Base-by-base conservation (phyloP, 2,888 invertebrate species). In the Ceraclea dissimilis region DNA sequence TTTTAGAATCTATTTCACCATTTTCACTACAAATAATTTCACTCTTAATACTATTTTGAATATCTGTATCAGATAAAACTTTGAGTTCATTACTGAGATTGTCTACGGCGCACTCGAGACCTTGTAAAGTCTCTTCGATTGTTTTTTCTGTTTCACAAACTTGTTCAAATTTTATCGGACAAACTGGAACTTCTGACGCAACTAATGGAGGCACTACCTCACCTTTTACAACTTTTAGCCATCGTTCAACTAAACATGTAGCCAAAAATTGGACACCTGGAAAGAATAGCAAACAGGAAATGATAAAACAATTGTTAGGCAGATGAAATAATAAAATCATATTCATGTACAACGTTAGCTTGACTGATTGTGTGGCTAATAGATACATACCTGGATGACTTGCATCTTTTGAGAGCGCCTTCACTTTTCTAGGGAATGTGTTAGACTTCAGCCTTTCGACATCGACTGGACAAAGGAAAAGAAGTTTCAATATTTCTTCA, bases 381-480 rank as follows among this genome's bases (percentile, higher is more conserved):
- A n/a, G 39, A 13, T 8, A 46, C 19, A 18, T 79, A 91, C 91
- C 86, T 73, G 85, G 85, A 71, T 89, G 83, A 65, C 88, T 85
- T 48, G 85, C 87, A 68, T 90, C 86, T 68, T 90, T 90, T 6
- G 91, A 89, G 46, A 94, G 74, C 54, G 86, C 85, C 71, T 95
- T 95, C 19, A 97, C 90, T 60, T 94, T 76, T 72, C 94, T 93
- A 1, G 97, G 94, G 63, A 93, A 89, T 64, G 89, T 88, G 70
- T 96, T 96, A 65, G 90, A 86, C 73, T 93, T 93, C 53, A 97
- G 77, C 62, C 94, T 79, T 67, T 91, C 90, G 53, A 96, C 88
- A 69, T 93, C 91, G 52, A 96, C 92, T 10, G 96, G 96, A 63
- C 95, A 89, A 49, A 88, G 75, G 50, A 92, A 75, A 54, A 95